A percentile compares a stretch with the other conserved stretches of the same genome.
Evolutionary conservation across 2,888 invertebrate species (phyloP).

Genomic region (Eristalinus sepulchralis): DNA sequence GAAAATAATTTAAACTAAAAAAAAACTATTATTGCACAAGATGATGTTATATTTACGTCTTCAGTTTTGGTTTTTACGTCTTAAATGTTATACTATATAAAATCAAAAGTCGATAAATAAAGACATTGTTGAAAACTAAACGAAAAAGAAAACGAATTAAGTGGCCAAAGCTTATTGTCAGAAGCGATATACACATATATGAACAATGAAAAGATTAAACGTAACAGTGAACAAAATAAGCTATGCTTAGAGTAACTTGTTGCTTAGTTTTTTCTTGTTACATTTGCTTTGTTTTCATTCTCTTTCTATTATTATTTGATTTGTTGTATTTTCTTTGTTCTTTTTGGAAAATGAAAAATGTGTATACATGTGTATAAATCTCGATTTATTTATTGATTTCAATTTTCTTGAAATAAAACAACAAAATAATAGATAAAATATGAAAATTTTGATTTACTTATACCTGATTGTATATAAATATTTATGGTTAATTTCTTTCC

Average conservation of each 20-base stretch:
- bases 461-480: slow-evolving; percentile 71
- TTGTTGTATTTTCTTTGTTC: background rate
- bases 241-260: slow-evolving; percentile 32
- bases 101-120: background rate
- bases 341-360: background rate
- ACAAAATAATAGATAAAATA: slow-evolving; percentile 35
- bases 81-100: slow-evolving; percentile 40
- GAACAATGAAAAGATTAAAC: background rate
- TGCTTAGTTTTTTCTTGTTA: background rate
- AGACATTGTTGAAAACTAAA: background rate
- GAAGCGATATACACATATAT: slow-evolving; percentile 78
- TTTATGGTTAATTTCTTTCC: slow-evolving; percentile 46
- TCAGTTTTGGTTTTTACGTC: slow-evolving; percentile 38
- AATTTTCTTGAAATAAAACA: background rate
- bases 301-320: background rate
- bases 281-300: background rate
- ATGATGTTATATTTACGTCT: slow-evolving; percentile 35
- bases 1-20: slow-evolving; percentile 1
- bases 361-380: slow-evolving; percentile 44
- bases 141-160: slow-evolving; percentile 53
- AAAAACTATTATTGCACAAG: slow-evolving; percentile 47
- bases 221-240: slow-evolving; percentile 17
- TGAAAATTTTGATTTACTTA: slow-evolving; percentile 70
- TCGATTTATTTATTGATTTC: background rate
- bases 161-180: slow-evolving; percentile 81